Conservation (phyloP, 2,888 invertebrate species). For the Agrotis ipsilon region DNA sequence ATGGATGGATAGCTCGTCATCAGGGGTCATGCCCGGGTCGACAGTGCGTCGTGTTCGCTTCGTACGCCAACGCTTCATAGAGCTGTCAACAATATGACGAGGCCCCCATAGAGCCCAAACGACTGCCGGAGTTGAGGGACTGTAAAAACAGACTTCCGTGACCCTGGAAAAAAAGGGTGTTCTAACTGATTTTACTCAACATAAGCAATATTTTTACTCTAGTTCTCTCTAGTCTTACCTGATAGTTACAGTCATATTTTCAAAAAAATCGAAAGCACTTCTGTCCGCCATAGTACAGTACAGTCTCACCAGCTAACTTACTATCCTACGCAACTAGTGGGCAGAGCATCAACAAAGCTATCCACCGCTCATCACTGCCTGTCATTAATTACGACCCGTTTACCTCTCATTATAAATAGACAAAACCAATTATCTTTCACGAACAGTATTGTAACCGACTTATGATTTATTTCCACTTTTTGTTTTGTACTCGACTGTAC, state of each 20-base stretch:
- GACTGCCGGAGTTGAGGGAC: too few species aligned
- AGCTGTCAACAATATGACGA: too few species aligned
- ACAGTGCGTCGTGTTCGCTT: too few species aligned
- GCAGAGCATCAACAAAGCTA: conserved; percentile 80
- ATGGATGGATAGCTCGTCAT: too few species aligned
- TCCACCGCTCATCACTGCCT: conserved; percentile 73
- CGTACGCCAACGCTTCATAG: too few species aligned
- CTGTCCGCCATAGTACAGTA: conserved; percentile 52
- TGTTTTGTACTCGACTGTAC: conserved; percentile 72
- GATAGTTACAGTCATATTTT: not conserved
- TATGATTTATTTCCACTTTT: conserved; percentile 81
- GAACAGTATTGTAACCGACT: conserved; percentile 70
- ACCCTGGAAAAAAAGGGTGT: too few species aligned
- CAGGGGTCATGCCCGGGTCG: too few species aligned
- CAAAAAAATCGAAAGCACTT: conserved; percentile 4
- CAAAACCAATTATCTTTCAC: conserved; percentile 84
- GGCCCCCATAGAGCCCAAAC: too few species aligned
- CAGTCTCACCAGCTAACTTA: conserved; percentile 44
- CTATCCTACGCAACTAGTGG: conserved; percentile 83
- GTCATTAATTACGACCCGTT: conserved; percentile 87
- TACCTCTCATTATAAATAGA: conserved; percentile 87
- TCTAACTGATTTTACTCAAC: not conserved
- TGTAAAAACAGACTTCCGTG: too few species aligned
- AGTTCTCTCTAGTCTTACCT: too few species aligned
- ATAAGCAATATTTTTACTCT: not conserved